Evolutionary conservation across 2,888 invertebrate species (phyloP).

Genomic region (Tigriopus californicus): DNA sequence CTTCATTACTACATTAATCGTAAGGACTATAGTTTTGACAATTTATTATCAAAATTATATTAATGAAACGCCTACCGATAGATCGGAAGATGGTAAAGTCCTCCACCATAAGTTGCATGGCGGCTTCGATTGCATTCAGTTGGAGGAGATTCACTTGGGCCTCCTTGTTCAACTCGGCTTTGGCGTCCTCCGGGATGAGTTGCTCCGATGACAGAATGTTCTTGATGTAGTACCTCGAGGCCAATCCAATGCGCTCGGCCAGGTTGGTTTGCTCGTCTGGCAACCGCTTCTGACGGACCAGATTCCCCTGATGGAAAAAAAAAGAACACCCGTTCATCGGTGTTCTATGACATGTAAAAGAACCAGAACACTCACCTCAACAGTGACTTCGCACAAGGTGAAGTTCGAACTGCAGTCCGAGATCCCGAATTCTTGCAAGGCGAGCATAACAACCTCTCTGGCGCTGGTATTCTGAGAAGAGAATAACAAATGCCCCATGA

Average conservation of each 20-base stretch:
- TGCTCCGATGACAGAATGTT: conserved; percentile 85
- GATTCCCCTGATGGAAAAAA: conserved; percentile 34
- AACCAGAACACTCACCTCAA: conserved; percentile 48
- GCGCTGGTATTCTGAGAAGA: conserved; percentile 39
- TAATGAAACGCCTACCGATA: conserved; percentile 24
- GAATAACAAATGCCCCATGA: too few species aligned
- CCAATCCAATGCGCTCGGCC: conserved; percentile 70
- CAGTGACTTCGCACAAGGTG: conserved; percentile 86
- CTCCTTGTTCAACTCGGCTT: conserved; percentile 76
- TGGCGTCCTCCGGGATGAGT: conserved; percentile 87
- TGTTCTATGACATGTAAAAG: too few species aligned
- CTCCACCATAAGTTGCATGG: conserved; percentile 73
- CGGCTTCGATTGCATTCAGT: conserved; percentile 82
- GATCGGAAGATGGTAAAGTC: conserved; percentile 75
- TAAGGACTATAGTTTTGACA: too few species aligned
- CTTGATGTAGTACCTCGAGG: conserved; percentile 72
- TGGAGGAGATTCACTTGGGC: conserved; percentile 81
- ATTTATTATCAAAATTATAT: too few species aligned
- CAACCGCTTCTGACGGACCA: conserved; percentile 83
- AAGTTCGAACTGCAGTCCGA: conserved; percentile 85
- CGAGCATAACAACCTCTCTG: conserved; percentile 76
- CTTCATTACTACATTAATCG: too few species aligned
- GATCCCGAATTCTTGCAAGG: conserved; percentile 85
- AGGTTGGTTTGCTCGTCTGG: conserved; percentile 87
- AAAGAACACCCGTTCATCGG: too few species aligned